These are phyloP conservation scores for Ardeotis arabs DNA, from an alignment of 2,113 vertebrate species.

Conservation along the genomic window DNA sequence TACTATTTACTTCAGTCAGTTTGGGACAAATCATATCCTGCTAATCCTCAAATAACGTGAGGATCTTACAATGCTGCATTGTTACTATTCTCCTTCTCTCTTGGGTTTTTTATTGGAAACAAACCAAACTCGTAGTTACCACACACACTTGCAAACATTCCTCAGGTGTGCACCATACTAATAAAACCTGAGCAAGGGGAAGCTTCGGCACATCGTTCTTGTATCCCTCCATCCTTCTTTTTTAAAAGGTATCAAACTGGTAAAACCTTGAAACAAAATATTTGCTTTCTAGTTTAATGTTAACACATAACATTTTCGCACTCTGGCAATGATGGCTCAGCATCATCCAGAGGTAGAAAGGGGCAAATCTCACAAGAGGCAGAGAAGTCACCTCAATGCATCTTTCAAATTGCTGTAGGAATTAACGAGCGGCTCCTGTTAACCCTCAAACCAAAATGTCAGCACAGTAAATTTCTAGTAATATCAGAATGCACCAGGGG, in stretches of 20 bases:
- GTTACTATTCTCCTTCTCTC: not conserved
- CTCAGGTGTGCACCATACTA: not conserved
- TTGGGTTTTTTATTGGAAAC: not conserved
- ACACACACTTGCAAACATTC: not conserved
- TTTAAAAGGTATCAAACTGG: too few species aligned
- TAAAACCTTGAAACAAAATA: not conserved
- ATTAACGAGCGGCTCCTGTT: not conserved
- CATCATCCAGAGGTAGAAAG: not conserved
- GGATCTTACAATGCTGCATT: not conserved
- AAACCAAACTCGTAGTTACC: accelerated
- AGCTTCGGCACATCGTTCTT: not conserved
- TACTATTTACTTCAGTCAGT: not conserved
- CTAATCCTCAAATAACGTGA: accelerated
- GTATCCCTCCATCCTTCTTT: not conserved
- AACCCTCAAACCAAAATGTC: not conserved
- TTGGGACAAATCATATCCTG: not conserved
- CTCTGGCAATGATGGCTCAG: accelerated
- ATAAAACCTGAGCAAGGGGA: not conserved
- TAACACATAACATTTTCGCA: accelerated
- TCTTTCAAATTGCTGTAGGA: not conserved
- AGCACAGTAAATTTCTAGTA: not conserved
- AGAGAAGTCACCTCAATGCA: not conserved
- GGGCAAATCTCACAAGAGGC: not conserved
- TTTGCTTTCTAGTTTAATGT: not conserved
- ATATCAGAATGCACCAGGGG: not conserved